A percentile compares a stretch with the other conserved stretches of the same genome.
phyloP scores from a whole-genome alignment of 2,797 vertebrate species.

The Sebastes matsubarae region DNA sequence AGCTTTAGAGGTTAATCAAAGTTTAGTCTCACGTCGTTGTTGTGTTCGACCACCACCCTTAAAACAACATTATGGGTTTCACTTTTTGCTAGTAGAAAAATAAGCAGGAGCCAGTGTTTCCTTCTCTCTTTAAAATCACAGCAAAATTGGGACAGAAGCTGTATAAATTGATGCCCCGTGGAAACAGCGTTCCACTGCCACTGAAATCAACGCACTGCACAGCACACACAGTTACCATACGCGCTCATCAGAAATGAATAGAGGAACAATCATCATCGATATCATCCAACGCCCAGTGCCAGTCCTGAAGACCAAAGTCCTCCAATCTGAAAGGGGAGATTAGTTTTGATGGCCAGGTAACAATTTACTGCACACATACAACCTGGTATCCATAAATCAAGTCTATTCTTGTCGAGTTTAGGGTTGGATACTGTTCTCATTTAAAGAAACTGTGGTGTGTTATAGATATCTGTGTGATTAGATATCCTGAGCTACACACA shows the following conservation, averaged over 20 bases:
- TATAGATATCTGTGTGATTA: neutral
- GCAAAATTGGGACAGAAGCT: neutral
- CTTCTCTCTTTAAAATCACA: neutral
- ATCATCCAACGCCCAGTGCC: constrained; percentile 97
- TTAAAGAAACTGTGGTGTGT: neutral
- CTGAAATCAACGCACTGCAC: constrained; percentile 48
- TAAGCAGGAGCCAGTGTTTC: neutral
- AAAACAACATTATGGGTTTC: neutral
- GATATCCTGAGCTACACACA: neutral
- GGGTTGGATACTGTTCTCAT: neutral
- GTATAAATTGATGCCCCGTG: neutral
- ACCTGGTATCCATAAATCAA: neutral
- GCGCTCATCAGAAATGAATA: constrained; percentile 92
- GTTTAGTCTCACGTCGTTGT: neutral
- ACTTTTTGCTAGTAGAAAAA: neutral
- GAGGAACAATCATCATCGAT: constrained; percentile 91
- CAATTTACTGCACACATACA: neutral
- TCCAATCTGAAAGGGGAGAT: constrained; percentile 93
- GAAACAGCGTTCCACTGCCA: constrained; percentile 1
- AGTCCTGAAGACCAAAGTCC: constrained; percentile 94
- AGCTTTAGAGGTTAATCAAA: neutral
- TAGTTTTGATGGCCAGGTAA: constrained; percentile 39
- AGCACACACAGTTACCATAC: constrained; percentile 64
- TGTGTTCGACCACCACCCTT: neutral
- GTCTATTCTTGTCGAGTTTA: neutral